phyloP scores from a whole-genome alignment of 2,113 vertebrate species.

The Alaudala cheleensis region DNA sequence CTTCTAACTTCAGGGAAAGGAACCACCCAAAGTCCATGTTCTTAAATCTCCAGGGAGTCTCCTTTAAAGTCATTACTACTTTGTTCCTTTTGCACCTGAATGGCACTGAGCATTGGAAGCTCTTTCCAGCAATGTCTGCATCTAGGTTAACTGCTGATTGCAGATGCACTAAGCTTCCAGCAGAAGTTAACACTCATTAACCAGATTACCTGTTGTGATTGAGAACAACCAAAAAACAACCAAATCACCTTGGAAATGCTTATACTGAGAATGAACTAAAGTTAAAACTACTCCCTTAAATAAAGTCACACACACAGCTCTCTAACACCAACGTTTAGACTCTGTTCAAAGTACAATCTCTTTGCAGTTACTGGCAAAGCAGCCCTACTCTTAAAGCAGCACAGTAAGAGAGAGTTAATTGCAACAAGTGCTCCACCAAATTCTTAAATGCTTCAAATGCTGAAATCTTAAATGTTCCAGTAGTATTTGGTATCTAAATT shows the following conservation, averaged over 20 bases:
- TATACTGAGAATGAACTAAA: constrained; percentile 37
- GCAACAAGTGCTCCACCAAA: constrained; percentile 42
- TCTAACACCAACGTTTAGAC: not conserved
- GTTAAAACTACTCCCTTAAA: constrained; percentile 47
- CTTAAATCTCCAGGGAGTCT: constrained; percentile 56
- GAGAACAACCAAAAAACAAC: constrained; percentile 44
- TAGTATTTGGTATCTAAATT: not conserved
- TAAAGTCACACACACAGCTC: not conserved
- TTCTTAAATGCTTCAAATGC: constrained; percentile 8
- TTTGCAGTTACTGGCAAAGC: not conserved
- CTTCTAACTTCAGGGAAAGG: not conserved
- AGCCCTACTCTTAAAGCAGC: not conserved
- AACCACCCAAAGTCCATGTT: not conserved
- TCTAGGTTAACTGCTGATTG: constrained; percentile 56
- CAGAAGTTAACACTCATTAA: constrained; percentile 76
- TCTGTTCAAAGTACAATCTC: not conserved
- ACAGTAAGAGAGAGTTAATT: constrained; percentile 1
- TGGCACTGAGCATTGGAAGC: constrained; percentile 64
- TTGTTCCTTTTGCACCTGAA: constrained; percentile 73
- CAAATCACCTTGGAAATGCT: constrained; percentile 61
- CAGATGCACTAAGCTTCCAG: constrained; percentile 68
- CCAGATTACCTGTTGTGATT: constrained; percentile 75
- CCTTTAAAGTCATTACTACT: constrained; percentile 73
- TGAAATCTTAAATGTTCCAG: constrained; percentile 18
- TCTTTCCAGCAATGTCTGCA: constrained; percentile 59